Base-by-base conservation (phyloP, 1,140 invertebrate species). In the Drosophila lacteicornis region DNA sequence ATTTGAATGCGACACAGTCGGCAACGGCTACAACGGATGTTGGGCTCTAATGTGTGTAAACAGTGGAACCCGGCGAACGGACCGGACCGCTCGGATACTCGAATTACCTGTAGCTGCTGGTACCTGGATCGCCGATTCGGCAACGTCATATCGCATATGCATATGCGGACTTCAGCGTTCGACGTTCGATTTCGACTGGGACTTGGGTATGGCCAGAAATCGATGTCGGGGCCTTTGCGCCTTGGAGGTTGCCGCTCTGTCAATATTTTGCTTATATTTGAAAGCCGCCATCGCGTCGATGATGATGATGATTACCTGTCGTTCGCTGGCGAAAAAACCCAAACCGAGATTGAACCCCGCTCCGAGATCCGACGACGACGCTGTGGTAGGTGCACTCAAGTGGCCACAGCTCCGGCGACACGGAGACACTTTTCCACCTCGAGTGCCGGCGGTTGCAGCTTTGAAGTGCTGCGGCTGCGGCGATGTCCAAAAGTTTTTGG, bases 221-320 rank as follows among this genome's bases (percentile, higher is more conserved):
- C 33, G 40, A 69, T 53, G 78, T 83, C 84, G 84, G 80, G 66
- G 67, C 67, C 81, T 84, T 83, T 84, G 75, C 55, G 78, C 78
- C 85, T 84, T 87, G 66, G 78, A 75, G 67, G 75, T 79, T 81
- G 87, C 87, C 87, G 87, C 87, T 91, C 71, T 91, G 87, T 91
- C 88, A 91, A 91, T 91, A 91, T 91, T 91, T 91, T 91, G 78
- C 83, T 91, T 91, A 79, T 84, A 58, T 80, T 65, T 71, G 73
- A 78, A 79, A 75, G 68, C 78, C 74, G 51, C 60, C 75, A 75
- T 71, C 60, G 67, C 46, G 27, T 33, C 49, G 49, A 56, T 70
- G 61, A 67, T 38, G 53, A 70, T 74, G 49, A 67, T 74, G 77
- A 84, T 74, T 91, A 91, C 87, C 87, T 91, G 82, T 70, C 30